phyloP scores from a whole-genome alignment of 1,140 invertebrate species.

The Tetramorium simillimum region DNA sequence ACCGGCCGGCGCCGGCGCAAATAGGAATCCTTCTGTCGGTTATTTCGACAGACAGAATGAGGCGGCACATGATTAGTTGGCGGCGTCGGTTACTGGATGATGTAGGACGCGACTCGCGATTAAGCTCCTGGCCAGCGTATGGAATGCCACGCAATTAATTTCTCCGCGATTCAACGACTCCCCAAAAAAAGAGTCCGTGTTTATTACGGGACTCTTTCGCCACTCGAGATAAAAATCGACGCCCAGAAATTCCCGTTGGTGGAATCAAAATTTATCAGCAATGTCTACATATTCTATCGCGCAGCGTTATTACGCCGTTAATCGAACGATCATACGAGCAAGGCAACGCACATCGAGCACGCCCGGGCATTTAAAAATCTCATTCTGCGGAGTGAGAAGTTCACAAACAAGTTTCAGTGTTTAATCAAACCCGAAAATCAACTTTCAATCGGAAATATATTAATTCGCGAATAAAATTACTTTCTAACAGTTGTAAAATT shows the following conservation, averaged over 20 bases:
- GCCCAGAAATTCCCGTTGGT: neutral
- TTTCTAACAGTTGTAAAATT: neutral
- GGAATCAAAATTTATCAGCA: neutral
- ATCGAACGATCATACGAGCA: neutral
- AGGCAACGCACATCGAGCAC: neutral
- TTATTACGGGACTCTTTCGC: neutral
- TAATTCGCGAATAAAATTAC: conserved; percentile 6
- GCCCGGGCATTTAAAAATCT: neutral
- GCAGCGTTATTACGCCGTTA: neutral
- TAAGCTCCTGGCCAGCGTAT: neutral
- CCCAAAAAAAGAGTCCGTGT: neutral
- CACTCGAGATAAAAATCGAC: neutral
- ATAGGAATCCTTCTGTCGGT: conserved; percentile 54
- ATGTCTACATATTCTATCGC: neutral
- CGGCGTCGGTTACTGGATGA: conserved; percentile 8
- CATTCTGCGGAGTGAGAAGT: neutral
- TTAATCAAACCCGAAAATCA: neutral
- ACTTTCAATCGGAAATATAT: neutral
- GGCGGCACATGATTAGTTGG: conserved; percentile 40
- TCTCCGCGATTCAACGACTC: neutral
- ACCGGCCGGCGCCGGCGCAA: conserved; percentile 40
- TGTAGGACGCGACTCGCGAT: conserved; percentile 6
- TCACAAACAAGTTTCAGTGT: neutral
- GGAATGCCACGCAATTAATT: neutral
- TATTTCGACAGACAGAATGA: conserved; percentile 57